Evolutionary conservation across 2,797 vertebrate genomes (phyloP).

Genomic region (Ctenopoma kingsleyae): DNA sequence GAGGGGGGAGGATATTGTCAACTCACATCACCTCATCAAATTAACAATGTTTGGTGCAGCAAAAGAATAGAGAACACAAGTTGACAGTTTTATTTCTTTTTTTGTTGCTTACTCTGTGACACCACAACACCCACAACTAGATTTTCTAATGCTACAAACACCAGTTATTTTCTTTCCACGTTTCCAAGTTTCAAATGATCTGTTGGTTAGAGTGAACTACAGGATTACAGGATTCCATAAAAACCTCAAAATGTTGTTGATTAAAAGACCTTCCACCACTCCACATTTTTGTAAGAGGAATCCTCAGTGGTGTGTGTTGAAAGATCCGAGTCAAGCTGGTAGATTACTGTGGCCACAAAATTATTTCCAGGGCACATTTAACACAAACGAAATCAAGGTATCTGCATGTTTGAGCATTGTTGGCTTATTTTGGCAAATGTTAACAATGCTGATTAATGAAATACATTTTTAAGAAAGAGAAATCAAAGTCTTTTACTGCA

Average conservation of each 20-base stretch:
- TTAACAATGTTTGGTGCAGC: conserved; percentile 64
- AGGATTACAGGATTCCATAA: not conserved
- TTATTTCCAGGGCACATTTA: conserved; percentile 9
- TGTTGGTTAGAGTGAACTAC: not conserved
- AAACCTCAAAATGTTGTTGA: not conserved
- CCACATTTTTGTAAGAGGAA: not conserved
- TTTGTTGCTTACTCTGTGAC: conserved; percentile 34
- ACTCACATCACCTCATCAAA: conserved; percentile 67
- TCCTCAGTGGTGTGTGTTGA: conserved; percentile 5
- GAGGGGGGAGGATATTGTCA: conserved; percentile 62
- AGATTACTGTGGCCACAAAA: conserved; percentile 3
- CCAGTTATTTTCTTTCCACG: not conserved
- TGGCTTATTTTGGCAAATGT: conserved; percentile 21
- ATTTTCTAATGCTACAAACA: not conserved
- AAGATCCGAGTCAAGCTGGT: conserved; percentile 4
- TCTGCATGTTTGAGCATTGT: not conserved
- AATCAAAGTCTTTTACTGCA: not conserved
- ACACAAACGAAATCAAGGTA: conserved; percentile 13
- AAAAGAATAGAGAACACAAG: conserved; percentile 43
- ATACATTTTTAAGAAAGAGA: conserved; percentile 1
- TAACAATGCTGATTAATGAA: conserved; percentile 20
- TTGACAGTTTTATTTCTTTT: conserved; percentile 50
- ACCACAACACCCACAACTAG: conserved; percentile 4
- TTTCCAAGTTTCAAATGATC: not conserved
- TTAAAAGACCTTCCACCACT: conserved; percentile 1